Base-by-base conservation (phyloP, 2,797 vertebrate genomes). In the Myiotriccus ornatus region DNA sequence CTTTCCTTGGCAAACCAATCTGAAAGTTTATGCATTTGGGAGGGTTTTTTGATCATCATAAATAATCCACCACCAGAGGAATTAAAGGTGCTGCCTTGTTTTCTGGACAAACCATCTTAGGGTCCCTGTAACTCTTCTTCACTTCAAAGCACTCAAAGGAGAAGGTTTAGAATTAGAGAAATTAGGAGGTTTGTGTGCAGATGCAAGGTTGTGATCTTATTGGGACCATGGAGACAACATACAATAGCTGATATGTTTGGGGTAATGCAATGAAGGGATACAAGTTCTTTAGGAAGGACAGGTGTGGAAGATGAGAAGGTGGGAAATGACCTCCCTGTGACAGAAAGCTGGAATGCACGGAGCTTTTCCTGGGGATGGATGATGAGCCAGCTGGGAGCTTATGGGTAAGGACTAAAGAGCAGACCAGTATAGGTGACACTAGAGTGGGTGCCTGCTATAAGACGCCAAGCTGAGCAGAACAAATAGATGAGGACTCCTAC, bases 1-100 rank as follows among this genome's bases (percentile, higher is more conserved):
- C 75, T 82, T 68, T 86, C 34, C 49, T 86, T 91, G 68, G 91
- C 78, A 96, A 95, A 65, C 41, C 50, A 74, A 35, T 77, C 50
- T 82, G 35, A 60, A 87, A 88, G 71, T 49, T 69, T 44, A 35
- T 39, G 80, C 35, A 78, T 86, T 88, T 90, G 46, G 80, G 53
- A 93, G 75, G 9, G 3, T 23, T 91, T 85, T 89, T 91, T n/a
- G 84, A 79, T 65, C 41, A 76, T 56, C 28, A 56, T 41, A 89
- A 90, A 81, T 75, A 92, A 92, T 14, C 27, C 37, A 84, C 53
- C 88, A 32, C 4, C 50, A 27, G 43, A 84, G 50, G 43, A 92
- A 88, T 60, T 83, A 86, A 77, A 77, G 20, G 41, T 71, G 49
- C 32, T 78, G 63, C 32, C 35, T 79, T 57, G 30, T 70, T 80